These are phyloP conservation scores for Homarus gammarus DNA, from an alignment of 2,888 invertebrate genomes.

Conservation along the genomic window DNA sequence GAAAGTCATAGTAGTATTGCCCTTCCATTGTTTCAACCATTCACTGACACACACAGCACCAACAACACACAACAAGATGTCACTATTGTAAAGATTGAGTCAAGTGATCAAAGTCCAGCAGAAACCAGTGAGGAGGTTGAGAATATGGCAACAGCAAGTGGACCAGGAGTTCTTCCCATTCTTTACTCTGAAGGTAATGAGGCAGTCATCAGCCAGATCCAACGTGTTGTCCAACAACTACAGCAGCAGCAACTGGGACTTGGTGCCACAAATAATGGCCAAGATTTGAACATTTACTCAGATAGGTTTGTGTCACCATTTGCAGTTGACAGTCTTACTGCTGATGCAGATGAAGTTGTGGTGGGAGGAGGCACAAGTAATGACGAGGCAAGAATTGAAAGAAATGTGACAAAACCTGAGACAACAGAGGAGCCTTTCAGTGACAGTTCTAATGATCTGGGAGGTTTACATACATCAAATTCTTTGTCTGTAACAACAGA, in stretches of 20 bases:
- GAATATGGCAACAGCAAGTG: neutral
- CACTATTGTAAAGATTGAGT: neutral
- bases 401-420: neutral
- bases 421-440: neutral
- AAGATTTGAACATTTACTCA: neutral
- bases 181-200: constrained; percentile 47
- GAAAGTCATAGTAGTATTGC: neutral
- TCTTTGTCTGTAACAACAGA: neutral
- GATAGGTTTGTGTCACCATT: neutral
- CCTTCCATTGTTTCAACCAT: neutral
- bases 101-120: neutral
- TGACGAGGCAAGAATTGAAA: neutral
- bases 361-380: neutral
- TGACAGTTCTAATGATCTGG: neutral
- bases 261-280: neutral
- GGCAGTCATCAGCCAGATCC: constrained; percentile 56
- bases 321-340: neutral
- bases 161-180: constrained; percentile 4
- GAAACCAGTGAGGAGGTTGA: neutral
- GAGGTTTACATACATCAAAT: neutral
- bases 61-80: neutral
- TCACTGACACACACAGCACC: neutral
- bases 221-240: constrained; percentile 47
- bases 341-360: neutral
- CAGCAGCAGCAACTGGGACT: constrained; percentile 43